Evolutionary conservation across 2,113 vertebrate species (phyloP), one percentile per base, ranked within the genome.

Genomic region (Gavia stellata): DNA sequence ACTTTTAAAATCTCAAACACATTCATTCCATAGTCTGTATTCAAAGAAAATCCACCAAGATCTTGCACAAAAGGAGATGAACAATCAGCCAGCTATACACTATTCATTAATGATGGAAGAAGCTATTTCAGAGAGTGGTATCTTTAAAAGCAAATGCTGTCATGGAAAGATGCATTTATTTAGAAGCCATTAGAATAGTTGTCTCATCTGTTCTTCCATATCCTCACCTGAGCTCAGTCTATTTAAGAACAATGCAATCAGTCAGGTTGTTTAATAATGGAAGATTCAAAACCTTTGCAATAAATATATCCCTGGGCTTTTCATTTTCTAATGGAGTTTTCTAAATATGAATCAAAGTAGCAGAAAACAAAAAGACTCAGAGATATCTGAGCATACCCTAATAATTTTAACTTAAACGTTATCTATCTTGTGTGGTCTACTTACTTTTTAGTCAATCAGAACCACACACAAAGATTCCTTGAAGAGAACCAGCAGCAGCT

Each of bases 191-290:
- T 91, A 88, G 55, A 92, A 88, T 87, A 83, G 82, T 77, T 90
- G 19, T 62, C 36, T 90, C 78, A 84, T 63, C 31, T 88, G 6
- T 88, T 85, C 67, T 93, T 88, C 50, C 45, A n/a, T 66, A 88
- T 67, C 50, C 53, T 92, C 79, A 94, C 88, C 96, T 94, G 81
- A 91, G 81, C 42, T 92, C 77, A 84, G 23, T 47, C 78, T 95
- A 34, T 49, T 94, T 58, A 73, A 77, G 67, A 95, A 66, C 38
- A 86, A 82, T 34, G 44, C 58, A 81, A 34, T 93, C 83, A 90
- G 34, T 90, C 74, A 92, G 88, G 79, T 42, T 88, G 29, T 72
- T 96, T 88, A 90, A 90, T 92, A 90, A 88, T 9, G 17, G 55
- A 83, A 70, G 71, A 94, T 79, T 67, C 81, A 89, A 85, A 89